Base-by-base conservation (phyloP, 2,888 invertebrate genomes). In the Pasiphila rectangulata region DNA sequence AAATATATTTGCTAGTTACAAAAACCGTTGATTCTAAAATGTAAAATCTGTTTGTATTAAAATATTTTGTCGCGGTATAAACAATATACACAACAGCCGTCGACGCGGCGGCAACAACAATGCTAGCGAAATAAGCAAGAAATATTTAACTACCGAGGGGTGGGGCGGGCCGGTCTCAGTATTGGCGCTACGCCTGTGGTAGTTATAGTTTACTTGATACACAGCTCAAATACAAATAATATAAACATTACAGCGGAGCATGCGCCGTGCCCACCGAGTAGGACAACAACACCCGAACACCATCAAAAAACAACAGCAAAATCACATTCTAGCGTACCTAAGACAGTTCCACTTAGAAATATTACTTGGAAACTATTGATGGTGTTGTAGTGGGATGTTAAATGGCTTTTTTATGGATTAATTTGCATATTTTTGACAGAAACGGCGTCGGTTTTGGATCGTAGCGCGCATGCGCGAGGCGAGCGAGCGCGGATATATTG, bases 191-290 rank as follows among this genome's bases (percentile, higher is more conserved):
- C 79, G 84, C 75, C 85, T 88, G 89, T 87, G 88, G 89, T 89
- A 89, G 88, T 89, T 89, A 87, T 89, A 89, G 89, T 89, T 89
- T 89, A 89, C 89, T 80, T 84, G 89, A 89, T 89, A 89, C 89
- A 89, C 89, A 89, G 86, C 88, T 89, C 85, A 87, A 89, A 89
- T 89, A 89, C 89, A 89, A 89, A 89, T 89, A 89, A 89, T 89
- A 89, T 89, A 89, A 89, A 89, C 89, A 89, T 87, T 84, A 81
- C 81, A 72, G 64, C 81, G 57, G 86, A 78, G 88, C 88, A 88
- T 88, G 88, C 86, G 88, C 88, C 47, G 70, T 84, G 55, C 57
- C 51, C 24, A 55, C 75, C 69, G 86, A 87, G 74, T 72, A 80
- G 64, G 87, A 87, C 74, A 71, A 62, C 63, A 61, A 68, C 63